These are phyloP conservation scores for Hemistola chrysoprasaria DNA, from an alignment of 2,888 invertebrate species.

Conservation along the genomic window DNA sequence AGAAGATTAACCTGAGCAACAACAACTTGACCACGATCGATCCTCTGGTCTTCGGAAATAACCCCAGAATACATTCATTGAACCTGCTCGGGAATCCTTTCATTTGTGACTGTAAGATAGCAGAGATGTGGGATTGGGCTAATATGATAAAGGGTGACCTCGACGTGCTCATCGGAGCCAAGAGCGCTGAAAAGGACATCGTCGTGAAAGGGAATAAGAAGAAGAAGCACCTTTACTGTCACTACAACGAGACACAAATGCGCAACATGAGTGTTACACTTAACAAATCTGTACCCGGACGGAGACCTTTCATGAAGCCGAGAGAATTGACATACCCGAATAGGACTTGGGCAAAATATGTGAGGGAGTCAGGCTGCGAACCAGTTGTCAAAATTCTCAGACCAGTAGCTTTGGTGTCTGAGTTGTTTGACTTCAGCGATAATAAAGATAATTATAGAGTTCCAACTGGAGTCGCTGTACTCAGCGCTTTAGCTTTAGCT, in stretches of 20 bases:
- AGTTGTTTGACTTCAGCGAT: constrained; percentile 40
- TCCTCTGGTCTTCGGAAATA: constrained; percentile 78
- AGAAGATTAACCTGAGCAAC: constrained; percentile 84
- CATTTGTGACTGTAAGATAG: constrained; percentile 85
- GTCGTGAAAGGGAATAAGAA: constrained; percentile 84
- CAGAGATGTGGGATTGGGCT: constrained; percentile 89
- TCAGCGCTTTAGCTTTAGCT: constrained; percentile 57
- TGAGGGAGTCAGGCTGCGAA: constrained; percentile 85
- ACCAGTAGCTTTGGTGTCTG: constrained; percentile 62
- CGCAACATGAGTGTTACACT: constrained; percentile 69
- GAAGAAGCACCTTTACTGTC: constrained; percentile 84
- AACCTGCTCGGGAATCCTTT: constrained; percentile 87
- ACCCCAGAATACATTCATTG: constrained; percentile 82
- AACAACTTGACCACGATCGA: constrained; percentile 84
- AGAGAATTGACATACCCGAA: constrained; percentile 82
- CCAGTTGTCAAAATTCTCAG: constrained; percentile 75
- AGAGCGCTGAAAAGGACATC: constrained; percentile 83
- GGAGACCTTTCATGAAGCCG: constrained; percentile 81
- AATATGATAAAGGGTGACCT: constrained; percentile 84
- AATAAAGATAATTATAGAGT: constrained; percentile 25
- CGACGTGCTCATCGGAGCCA: constrained; percentile 85
- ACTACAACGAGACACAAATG: constrained; percentile 82
- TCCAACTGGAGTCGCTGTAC: constrained; percentile 54
- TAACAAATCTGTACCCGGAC: constrained; percentile 78
- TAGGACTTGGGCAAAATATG: constrained; percentile 88